A percentile compares a stretch with the other conserved stretches of the same genome.
phyloP scores from a whole-genome alignment of 2,113 vertebrate genomes.

The Tursiops truncatus region DNA sequence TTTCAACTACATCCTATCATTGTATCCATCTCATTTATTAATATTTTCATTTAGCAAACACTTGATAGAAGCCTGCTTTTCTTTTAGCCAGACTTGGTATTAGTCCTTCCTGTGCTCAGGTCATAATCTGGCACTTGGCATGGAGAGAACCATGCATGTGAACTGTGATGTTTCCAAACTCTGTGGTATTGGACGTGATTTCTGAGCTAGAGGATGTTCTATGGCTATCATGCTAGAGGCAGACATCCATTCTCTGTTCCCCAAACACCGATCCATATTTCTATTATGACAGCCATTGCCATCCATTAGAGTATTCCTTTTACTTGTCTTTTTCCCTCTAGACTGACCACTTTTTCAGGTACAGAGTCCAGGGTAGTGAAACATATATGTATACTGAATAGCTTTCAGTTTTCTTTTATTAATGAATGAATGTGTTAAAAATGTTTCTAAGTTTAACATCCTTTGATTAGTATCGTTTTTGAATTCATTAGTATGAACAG shows the following conservation, averaged over 20 bases:
- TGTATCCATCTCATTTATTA: background rate
- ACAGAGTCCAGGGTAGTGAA: background rate
- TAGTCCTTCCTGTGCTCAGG: background rate
- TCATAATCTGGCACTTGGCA: background rate
- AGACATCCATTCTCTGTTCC: background rate
- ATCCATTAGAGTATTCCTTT: background rate
- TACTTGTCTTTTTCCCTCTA: background rate
- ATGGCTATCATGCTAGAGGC: background rate
- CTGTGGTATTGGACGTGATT: background rate
- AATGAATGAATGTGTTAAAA: background rate
- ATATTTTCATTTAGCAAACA: background rate
- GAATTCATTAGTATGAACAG: background rate
- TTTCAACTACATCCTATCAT: background rate
- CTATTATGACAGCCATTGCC: no score
- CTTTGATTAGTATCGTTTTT: background rate
- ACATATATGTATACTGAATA: background rate
- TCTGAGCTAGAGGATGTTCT: background rate
- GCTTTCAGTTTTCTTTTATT: background rate
- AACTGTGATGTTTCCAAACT: background rate
- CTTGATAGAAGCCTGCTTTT: background rate
- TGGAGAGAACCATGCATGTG: background rate
- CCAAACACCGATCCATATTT: background rate
- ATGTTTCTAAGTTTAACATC: background rate
- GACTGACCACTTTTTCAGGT: background rate
- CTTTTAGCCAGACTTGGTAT: background rate